phyloP scores from a whole-genome alignment of 2,797 vertebrate genomes.

The Sylvia borin region DNA sequence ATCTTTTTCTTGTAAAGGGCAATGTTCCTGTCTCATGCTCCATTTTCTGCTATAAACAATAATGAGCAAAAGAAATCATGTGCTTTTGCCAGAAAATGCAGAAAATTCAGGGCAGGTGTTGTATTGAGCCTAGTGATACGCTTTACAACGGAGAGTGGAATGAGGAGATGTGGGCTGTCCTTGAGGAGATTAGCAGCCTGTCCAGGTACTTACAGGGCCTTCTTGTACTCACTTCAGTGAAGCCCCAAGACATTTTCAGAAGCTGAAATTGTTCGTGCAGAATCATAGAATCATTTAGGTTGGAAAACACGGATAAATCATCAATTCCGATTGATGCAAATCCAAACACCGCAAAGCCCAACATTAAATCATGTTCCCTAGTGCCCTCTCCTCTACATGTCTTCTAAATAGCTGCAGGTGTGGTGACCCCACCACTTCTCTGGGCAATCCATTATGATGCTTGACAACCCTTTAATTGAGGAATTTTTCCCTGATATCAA shows the following conservation, averaged over 20 bases:
- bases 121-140: not conserved
- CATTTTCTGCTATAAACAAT: conserved; percentile 10
- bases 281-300: not conserved
- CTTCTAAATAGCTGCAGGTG: not conserved
- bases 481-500: not conserved
- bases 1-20: not conserved
- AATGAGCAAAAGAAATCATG: not conserved
- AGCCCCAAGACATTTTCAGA: not conserved
- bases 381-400: not conserved
- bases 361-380: not conserved
- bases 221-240: not conserved
- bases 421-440: not conserved
- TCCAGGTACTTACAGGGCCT: not conserved
- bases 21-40: not conserved
- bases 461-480: not conserved
- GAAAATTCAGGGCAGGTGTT: not conserved
- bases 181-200: not conserved
- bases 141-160: not conserved
- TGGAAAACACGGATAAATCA: not conserved
- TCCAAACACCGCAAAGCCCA: not conserved
- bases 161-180: not conserved
- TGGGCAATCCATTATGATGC: not conserved
- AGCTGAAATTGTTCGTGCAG: not conserved
- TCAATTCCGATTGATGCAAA: not conserved
- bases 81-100: not conserved